These are phyloP conservation scores for Epizoanthus stellaris DNA, from an alignment of 92 coral and sea anemone species.

Conservation along the genomic window DNA sequence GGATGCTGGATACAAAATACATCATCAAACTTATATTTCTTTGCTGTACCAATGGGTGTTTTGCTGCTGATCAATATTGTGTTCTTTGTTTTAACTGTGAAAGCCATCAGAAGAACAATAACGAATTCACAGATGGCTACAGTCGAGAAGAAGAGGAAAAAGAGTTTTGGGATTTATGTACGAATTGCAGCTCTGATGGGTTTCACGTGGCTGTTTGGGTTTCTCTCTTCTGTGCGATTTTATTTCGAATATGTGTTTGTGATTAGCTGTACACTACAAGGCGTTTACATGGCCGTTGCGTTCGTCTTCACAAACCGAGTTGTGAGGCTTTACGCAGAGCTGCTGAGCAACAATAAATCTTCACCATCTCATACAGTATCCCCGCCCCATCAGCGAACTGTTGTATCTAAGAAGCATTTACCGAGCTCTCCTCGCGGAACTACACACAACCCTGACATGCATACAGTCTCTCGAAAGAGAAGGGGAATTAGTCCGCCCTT, in stretches of 20 bases:
- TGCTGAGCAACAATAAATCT: background rate
- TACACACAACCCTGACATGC: too few relatives aligned
- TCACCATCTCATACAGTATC: too few relatives aligned
- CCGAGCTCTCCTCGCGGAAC: too few relatives aligned
- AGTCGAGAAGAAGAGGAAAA: slow-evolving; percentile 36
- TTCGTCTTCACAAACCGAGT: slow-evolving; percentile 54
- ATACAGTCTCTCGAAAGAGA: too few relatives aligned
- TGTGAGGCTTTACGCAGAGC: slow-evolving; percentile 18
- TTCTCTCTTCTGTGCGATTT: slow-evolving; percentile 40
- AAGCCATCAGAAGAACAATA: slow-evolving; percentile 63
- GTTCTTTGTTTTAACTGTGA: slow-evolving; percentile 62
- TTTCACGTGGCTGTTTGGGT: slow-evolving; percentile 72
- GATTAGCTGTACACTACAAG: slow-evolving; percentile 47
- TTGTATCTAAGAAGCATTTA: too few relatives aligned
- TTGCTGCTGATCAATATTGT: slow-evolving; percentile 48
- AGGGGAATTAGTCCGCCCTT: too few relatives aligned
- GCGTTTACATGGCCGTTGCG: slow-evolving; percentile 54
- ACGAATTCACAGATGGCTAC: slow-evolving; percentile 54
- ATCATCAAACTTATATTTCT: slow-evolving; percentile 47
- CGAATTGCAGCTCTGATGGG: slow-evolving; percentile 74
- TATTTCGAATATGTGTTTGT: slow-evolving; percentile 59
- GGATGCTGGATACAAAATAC: slow-evolving; percentile 70
- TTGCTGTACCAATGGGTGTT: slow-evolving; percentile 57
- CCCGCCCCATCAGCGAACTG: too few relatives aligned
- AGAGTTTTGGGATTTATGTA: slow-evolving; percentile 55